Percentiles rank a stretch among this genome's conserved stretches.
These are phyloP conservation scores for Cavia aperea DNA, from an alignment of 2,113 vertebrate species.

Conservation along the genomic window DNA sequence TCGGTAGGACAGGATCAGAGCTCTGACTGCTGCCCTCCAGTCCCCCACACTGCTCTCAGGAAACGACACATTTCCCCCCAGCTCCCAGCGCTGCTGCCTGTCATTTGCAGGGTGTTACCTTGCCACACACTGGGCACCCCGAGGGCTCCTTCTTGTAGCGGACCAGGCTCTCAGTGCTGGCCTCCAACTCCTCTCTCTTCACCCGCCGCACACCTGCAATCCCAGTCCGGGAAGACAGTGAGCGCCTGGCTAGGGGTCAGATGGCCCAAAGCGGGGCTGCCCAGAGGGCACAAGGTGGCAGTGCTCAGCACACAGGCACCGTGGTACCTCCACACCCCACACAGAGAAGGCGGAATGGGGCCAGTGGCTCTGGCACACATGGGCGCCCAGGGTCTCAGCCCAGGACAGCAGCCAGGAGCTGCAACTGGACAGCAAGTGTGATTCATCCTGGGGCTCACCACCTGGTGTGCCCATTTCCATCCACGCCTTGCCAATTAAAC, in stretches of 20 bases:
- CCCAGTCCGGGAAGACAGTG: slow-evolving; percentile 47
- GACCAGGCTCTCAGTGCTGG: slow-evolving; percentile 85
- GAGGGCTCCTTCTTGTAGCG: slow-evolving; percentile 98
- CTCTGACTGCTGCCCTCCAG: background rate
- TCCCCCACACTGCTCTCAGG: background rate
- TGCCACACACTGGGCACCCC: slow-evolving; percentile 93
- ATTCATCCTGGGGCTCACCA: background rate
- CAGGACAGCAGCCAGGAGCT: accelerated
- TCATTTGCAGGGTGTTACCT: slow-evolving; percentile 75
- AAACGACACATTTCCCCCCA: background rate
- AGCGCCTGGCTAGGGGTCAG: background rate
- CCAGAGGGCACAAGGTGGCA: background rate
- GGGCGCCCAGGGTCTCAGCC: background rate
- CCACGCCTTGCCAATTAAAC: background rate
- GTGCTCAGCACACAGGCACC: background rate
- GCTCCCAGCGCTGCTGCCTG: background rate
- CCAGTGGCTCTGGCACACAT: background rate
- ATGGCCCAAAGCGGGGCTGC: no score
- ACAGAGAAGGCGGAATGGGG: background rate
- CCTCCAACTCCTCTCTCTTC: slow-evolving; percentile 92
- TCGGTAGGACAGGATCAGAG: background rate
- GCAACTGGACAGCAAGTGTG: accelerated
- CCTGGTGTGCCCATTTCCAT: background rate
- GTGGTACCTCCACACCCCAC: background rate
- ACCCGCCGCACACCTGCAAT: slow-evolving; percentile 88